Percentiles rank a stretch among this genome's conserved stretches.
These are phyloP conservation scores for Parotocinclus haroldoi DNA, from an alignment of 2,797 vertebrate species.

Conservation along the genomic window DNA sequence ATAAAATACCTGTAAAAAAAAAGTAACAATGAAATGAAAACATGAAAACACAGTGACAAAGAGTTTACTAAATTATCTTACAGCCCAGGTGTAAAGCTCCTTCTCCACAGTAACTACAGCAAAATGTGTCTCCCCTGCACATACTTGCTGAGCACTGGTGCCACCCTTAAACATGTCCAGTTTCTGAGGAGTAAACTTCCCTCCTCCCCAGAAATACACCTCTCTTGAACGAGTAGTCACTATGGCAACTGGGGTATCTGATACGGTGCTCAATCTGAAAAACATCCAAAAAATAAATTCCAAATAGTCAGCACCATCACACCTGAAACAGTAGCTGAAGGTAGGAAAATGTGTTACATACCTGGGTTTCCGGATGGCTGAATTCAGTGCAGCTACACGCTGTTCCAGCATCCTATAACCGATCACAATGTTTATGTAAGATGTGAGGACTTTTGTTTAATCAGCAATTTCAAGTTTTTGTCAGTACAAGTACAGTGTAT, in stretches of 20 bases:
- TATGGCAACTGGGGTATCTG: conserved; percentile 89
- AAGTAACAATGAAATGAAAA: no score
- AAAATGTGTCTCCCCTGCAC: conserved; percentile 96
- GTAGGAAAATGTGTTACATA: conserved; percentile 56
- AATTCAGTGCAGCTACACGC: conserved; percentile 87
- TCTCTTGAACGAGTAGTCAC: conserved; percentile 95
- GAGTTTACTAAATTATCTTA: conserved; percentile 63
- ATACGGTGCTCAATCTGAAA: conserved; percentile 81
- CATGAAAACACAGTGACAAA: no score
- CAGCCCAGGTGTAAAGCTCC: conserved; percentile 98
- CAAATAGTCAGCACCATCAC: background rate
- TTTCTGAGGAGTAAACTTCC: conserved; percentile 97
- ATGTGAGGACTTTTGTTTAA: background rate
- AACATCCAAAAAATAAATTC: background rate
- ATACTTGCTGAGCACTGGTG: conserved; percentile 92
- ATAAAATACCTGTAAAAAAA: no score
- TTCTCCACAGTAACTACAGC: conserved; percentile 98
- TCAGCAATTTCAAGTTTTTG: no score
- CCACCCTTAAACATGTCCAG: conserved; percentile 95
- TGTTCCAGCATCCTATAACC: conserved; percentile 86
- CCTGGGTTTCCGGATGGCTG: conserved; percentile 91
- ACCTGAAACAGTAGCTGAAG: background rate
- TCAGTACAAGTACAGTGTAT: no score
- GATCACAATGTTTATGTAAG: background rate
- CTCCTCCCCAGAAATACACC: conserved; percentile 97